Conservation (phyloP, 1,140 invertebrate genomes). For the Plectrocnemia conspersa region DNA sequence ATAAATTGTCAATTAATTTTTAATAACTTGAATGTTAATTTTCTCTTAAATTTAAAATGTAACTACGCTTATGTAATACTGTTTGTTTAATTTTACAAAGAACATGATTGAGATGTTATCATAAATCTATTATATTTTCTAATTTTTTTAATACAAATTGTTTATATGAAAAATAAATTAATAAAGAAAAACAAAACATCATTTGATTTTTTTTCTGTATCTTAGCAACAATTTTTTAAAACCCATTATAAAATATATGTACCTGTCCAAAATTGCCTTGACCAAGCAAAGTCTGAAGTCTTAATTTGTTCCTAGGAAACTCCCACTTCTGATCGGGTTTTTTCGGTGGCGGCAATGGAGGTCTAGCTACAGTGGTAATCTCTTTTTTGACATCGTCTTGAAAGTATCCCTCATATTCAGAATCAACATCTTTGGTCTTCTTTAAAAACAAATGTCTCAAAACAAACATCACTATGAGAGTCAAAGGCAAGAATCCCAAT, state of each 20-base stretch:
- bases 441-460: slow-evolving; percentile 52
- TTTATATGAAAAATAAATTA: slow-evolving; percentile 2
- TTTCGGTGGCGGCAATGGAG: slow-evolving; percentile 49
- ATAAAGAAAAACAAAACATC: slow-evolving; percentile 4
- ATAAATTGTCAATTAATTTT: slow-evolving; percentile 8
- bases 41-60: slow-evolving; percentile 5
- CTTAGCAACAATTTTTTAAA: not conserved
- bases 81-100: not conserved
- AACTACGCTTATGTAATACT: slow-evolving; percentile 1
- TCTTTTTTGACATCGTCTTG: slow-evolving; percentile 52
- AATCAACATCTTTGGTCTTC: slow-evolving; percentile 54
- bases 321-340: slow-evolving; percentile 65
- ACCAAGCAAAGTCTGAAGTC: slow-evolving; percentile 71
- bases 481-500: slow-evolving; percentile 55
- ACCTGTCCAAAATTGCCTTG: slow-evolving; percentile 83
- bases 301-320: slow-evolving; percentile 71
- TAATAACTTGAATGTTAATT: slow-evolving; percentile 1
- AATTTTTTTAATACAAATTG: not conserved
- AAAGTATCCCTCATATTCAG: slow-evolving; percentile 56
- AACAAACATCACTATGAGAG: slow-evolving; percentile 53
- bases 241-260: slow-evolving; percentile 18
- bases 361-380: slow-evolving; percentile 49
- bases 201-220: not conserved
- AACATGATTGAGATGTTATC: too few relatives aligned
- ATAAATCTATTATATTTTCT: not conserved